These are phyloP conservation scores for Leptinotarsa defecta DNA, from an alignment of 1,140 invertebrate genomes.

Conservation along the genomic window DNA sequence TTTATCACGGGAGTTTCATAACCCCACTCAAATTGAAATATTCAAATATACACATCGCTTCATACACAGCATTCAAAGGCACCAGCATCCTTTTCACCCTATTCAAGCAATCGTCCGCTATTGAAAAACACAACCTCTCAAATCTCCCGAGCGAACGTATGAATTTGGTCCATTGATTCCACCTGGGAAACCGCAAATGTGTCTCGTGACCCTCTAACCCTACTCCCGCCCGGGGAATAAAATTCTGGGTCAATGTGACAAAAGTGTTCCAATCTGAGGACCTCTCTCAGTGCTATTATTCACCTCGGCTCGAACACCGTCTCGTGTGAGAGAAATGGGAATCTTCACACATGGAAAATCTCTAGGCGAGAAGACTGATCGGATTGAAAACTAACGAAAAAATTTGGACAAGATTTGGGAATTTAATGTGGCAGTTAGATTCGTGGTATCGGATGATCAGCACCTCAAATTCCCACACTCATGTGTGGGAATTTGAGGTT, in stretches of 20 bases:
- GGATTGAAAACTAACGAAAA: background rate
- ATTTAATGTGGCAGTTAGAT: too few relatives aligned
- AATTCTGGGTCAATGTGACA: slow-evolving; percentile 20
- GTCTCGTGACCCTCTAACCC: slow-evolving; percentile 4
- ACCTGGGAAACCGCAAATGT: slow-evolving; percentile 19
- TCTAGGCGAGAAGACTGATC: background rate
- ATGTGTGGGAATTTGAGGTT: too few relatives aligned
- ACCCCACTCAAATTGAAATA: too few relatives aligned
- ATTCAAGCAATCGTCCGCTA: background rate
- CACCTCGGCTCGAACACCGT: slow-evolving; percentile 10
- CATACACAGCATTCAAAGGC: too few relatives aligned
- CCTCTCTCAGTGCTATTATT: slow-evolving; percentile 6
- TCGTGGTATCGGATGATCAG: too few relatives aligned
- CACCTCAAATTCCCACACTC: too few relatives aligned
- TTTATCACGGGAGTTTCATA: too few relatives aligned
- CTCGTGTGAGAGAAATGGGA: background rate
- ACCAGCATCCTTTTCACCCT: background rate
- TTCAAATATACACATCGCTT: too few relatives aligned
- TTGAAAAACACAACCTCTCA: slow-evolving; percentile 5
- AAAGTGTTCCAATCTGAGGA: slow-evolving; percentile 14
- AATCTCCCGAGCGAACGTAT: background rate
- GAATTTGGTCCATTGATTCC: slow-evolving; percentile 1
- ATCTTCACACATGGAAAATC: background rate
- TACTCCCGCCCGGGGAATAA: background rate
- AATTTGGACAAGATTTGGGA: too few relatives aligned